Conservation (phyloP, 2,888 invertebrate genomes). For the Barypeithes pellucidus region DNA sequence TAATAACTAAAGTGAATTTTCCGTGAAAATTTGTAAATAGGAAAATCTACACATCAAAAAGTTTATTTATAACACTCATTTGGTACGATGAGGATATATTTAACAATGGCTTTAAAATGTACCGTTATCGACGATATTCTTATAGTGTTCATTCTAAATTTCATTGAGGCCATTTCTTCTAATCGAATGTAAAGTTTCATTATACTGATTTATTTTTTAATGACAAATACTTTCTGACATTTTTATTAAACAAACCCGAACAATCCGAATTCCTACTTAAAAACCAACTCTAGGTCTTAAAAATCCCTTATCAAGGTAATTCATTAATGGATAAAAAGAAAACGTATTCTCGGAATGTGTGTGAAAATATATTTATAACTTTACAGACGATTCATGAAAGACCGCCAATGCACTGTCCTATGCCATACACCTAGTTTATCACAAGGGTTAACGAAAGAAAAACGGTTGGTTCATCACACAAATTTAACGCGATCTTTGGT, state of each 20-base stretch:
- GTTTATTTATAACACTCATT: slow-evolving; percentile 30
- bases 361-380: too few relatives aligned
- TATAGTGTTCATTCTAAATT: slow-evolving; percentile 3
- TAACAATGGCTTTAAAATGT: slow-evolving; percentile 24
- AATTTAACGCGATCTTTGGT: slow-evolving; percentile 29
- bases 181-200: too few relatives aligned
- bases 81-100: slow-evolving; percentile 26
- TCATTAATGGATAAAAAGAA: too few relatives aligned
- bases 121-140: not conserved
- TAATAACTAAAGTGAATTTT: slow-evolving; percentile 17
- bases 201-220: too few relatives aligned
- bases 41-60: slow-evolving; percentile 36
- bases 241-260: too few relatives aligned
- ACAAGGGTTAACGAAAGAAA: slow-evolving; percentile 52
- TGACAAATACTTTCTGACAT: too few relatives aligned
- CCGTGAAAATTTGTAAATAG: slow-evolving; percentile 25
- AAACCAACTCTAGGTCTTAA: too few relatives aligned
- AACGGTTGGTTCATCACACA: slow-evolving; percentile 14
- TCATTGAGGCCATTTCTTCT: not conserved
- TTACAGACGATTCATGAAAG: too few relatives aligned
- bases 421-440: slow-evolving; percentile 46
- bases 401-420: slow-evolving; percentile 25
- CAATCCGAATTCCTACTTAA: too few relatives aligned
- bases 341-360: too few relatives aligned
- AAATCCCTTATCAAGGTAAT: too few relatives aligned